These are phyloP conservation scores for Monodelphis domestica DNA, from an alignment of 2,797 vertebrate species.

Conservation along the genomic window DNA sequence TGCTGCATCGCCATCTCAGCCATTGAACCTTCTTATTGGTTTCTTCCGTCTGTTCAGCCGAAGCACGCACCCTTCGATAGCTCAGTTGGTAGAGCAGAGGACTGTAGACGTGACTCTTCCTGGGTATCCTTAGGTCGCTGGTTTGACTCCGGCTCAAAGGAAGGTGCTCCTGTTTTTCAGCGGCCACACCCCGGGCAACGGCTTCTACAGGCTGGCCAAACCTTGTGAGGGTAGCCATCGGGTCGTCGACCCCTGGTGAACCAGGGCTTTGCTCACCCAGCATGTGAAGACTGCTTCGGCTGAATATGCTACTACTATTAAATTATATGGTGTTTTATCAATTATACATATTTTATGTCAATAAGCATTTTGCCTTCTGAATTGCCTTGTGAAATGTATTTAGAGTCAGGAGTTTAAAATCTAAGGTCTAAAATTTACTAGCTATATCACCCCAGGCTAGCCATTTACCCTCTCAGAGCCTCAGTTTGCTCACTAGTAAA, in stretches of 20 bases:
- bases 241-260: too few species aligned
- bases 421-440: background rate
- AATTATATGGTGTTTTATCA: background rate
- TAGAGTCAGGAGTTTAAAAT: background rate
- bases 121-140: background rate
- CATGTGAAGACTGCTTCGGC: too few species aligned
- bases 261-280: too few species aligned
- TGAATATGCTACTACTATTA: background rate
- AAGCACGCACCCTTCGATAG: conserved; percentile 91
- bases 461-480: background rate
- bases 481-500: background rate
- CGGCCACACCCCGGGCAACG: too few species aligned
- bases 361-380: background rate
- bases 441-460: background rate
- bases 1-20: too few species aligned
- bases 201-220: too few species aligned
- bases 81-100: conserved; percentile 95
- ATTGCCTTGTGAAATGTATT: background rate
- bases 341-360: background rate
- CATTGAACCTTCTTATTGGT: too few species aligned
- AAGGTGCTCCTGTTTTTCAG: background rate
- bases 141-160: background rate
- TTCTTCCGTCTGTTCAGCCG: too few species aligned
- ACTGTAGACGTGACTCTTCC: conserved; percentile 84
- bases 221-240: too few species aligned